phyloP scores from a whole-genome alignment of 2,113 vertebrate genomes.

The Centropus bengalensis region DNA sequence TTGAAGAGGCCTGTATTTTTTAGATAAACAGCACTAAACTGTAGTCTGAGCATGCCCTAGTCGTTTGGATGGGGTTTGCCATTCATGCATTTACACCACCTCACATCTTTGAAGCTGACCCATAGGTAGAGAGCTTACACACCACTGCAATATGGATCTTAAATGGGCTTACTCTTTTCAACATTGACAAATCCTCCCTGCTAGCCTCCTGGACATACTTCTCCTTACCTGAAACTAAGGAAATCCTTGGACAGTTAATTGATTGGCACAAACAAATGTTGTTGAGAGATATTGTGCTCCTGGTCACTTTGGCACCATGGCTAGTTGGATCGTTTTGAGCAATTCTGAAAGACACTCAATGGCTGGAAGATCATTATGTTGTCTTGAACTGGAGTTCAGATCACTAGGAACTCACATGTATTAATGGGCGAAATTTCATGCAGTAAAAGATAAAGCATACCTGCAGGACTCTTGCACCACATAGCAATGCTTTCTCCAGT shows the following conservation, averaged over 20 bases:
- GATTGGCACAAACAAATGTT: neutral
- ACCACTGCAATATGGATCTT: neutral
- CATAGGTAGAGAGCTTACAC: accelerated
- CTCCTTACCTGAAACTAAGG: neutral
- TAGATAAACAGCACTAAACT: neutral
- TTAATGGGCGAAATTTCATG: neutral
- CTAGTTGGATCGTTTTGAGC: neutral
- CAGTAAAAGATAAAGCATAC: neutral
- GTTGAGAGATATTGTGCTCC: neutral
- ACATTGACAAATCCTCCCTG: neutral
- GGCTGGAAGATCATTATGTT: neutral
- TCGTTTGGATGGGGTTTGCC: neutral
- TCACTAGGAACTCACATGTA: neutral
- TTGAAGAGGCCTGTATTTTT: neutral
- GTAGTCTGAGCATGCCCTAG: neutral
- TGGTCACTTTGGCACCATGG: neutral
- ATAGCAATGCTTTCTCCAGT: neutral
- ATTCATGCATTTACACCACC: neutral
- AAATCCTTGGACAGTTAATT: neutral
- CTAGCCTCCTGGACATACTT: neutral
- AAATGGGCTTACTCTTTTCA: neutral
- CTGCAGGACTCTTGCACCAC: neutral
- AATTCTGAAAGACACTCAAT: neutral
- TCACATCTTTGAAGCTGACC: neutral
- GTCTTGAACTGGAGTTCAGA: neutral